These are phyloP conservation scores for Stegophylla sp. DNA, from an alignment of 2,888 invertebrate genomes.

Conservation along the genomic window DNA sequence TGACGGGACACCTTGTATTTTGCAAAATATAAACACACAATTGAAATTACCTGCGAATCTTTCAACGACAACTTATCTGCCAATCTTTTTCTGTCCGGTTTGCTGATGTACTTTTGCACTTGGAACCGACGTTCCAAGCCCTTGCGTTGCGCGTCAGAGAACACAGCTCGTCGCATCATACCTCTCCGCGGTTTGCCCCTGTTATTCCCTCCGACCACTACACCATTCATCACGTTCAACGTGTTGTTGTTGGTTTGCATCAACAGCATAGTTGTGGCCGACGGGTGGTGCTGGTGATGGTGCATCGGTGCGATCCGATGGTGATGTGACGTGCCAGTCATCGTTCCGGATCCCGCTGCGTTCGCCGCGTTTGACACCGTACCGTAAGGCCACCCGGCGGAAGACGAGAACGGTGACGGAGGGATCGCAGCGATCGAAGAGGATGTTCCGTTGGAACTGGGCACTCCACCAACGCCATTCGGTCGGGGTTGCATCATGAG, in stretches of 20 bases:
- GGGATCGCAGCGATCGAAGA: not conserved
- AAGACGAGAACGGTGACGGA: conserved; percentile 7
- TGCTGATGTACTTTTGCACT: conserved; percentile 97
- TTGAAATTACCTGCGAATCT: conserved; percentile 86
- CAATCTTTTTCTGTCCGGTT: conserved; percentile 95
- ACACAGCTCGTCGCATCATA: conserved; percentile 96
- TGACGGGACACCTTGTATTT: no score
- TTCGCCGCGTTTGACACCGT: not conserved
- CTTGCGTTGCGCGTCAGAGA: conserved; percentile 93
- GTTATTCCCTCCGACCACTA: conserved; percentile 68
- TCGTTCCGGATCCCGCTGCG: conserved; percentile 1
- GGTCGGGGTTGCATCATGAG: conserved; percentile 43
- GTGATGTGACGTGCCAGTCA: conserved; percentile 18
- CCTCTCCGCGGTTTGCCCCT: conserved; percentile 92
- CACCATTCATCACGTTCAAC: conserved; percentile 44
- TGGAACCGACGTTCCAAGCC: conserved; percentile 95
- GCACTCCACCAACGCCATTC: not conserved
- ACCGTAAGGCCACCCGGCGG: conserved; percentile 12
- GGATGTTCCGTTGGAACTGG: not conserved
- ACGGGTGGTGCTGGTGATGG: conserved; percentile 43
- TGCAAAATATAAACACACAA: no score
- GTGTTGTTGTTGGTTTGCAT: conserved; percentile 30
- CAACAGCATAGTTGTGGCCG: conserved; percentile 33
- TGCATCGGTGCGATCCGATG: conserved; percentile 16
- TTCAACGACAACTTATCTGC: conserved; percentile 95